Base-by-base conservation (phyloP, 2,797 vertebrate species). In the Poecilia gillii region DNA sequence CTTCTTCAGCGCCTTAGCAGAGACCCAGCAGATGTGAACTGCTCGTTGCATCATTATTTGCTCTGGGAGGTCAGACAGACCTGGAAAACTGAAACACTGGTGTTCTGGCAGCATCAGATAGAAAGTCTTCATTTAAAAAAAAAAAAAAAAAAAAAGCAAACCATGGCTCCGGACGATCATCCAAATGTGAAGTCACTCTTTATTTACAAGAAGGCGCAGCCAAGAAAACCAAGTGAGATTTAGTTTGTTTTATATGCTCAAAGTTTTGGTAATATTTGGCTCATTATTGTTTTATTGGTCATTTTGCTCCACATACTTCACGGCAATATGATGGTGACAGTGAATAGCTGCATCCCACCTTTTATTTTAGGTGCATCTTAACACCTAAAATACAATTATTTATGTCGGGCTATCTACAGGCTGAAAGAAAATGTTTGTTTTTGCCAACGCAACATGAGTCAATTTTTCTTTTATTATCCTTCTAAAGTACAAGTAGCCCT, bases 151-250 rank as follows among this genome's bases (percentile, higher is more conserved):
- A 12, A 46, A 74, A 72, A 82, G 72, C 72, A 68, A 75, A 55
- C 62, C 66, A 66, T n/a, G 46, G 64, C 49, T 73, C 28, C 77
- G 62, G 64, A 77, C 14, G 2, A 36, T 6, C 55, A 55, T 82
- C 75, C 57, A 82, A 72, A 77, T 72, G 70, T 74, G 70, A 81
- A 71, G 74, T 85, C 77, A 20, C 55, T 57, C 57, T 77, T 77
- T 51, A 53, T 85, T 85, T 85, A 80, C 70, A 80, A 80, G 81
- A 78, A 66, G 62, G 47, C 18, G 64, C 70, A 4, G 72, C 77
- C 77, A 82, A 77, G 53, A 47, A 43, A 82, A 74, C 72, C 4
- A 43, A 20, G 51, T 72, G 77, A 82, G 78, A 76, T 71, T 39
- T 23, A 71, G 39, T 72, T 75, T 81, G 36, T 70, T 77, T 53